Conservation (phyloP, 2,113 vertebrate genomes). For the Eptatretus burgeri region DNA sequence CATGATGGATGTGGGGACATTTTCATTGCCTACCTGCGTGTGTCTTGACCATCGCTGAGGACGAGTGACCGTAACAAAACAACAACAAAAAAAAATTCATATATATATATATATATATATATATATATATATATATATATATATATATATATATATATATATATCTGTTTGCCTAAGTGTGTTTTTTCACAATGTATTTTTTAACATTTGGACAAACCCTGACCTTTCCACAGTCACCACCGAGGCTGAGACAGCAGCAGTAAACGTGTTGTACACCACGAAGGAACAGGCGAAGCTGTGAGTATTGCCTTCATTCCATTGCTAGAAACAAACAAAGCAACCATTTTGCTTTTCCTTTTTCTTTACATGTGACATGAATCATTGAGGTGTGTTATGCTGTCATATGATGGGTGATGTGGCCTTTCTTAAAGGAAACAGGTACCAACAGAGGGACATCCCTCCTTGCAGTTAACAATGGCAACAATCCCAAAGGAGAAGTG, state of each 20-base stretch:
- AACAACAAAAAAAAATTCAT: too few species aligned
- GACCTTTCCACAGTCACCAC: slow-evolving; percentile 38
- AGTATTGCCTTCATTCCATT: slow-evolving; percentile 15
- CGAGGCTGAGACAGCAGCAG: slow-evolving; percentile 70
- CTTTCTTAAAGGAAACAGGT: neutral
- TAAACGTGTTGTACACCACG: slow-evolving; percentile 57
- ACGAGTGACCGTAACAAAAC: too few species aligned
- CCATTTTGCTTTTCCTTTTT: neutral
- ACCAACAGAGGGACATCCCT: neutral
- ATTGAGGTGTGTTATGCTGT: neutral
- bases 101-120: too few species aligned
- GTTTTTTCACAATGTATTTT: too few species aligned
- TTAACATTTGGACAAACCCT: slow-evolving; percentile 6
- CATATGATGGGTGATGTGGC: neutral
- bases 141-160: too few species aligned
- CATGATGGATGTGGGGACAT: too few species aligned
- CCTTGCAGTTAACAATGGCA: neutral
- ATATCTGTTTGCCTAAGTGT: too few species aligned
- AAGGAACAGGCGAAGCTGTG: slow-evolving; percentile 78
- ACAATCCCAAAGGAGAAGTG: neutral
- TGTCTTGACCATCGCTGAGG: too few species aligned
- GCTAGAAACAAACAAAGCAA: neutral
- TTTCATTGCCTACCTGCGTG: too few species aligned
- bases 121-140: too few species aligned
- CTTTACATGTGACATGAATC: neutral